These are phyloP conservation scores for Thymelicus sylvestris DNA, from an alignment of 2,888 invertebrate species.

Conservation along the genomic window DNA sequence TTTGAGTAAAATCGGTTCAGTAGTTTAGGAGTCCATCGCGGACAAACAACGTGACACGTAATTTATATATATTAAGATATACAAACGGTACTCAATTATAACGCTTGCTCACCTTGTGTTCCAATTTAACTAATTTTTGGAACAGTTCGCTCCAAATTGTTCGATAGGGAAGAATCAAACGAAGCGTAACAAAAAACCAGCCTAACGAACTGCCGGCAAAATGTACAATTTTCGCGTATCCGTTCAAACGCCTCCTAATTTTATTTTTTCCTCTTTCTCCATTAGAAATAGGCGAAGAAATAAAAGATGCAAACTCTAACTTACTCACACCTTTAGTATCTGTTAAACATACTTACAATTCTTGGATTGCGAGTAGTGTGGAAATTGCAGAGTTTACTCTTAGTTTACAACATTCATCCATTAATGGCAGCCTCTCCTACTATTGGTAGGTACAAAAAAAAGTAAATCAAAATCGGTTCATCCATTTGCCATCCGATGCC, in stretches of 20 bases:
- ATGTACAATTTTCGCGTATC: conserved; percentile 29
- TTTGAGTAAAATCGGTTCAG: too few species aligned
- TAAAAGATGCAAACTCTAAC: not conserved
- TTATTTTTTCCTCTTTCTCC: not conserved
- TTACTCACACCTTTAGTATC: not conserved
- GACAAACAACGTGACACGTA: too few species aligned
- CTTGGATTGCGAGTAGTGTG: too few species aligned
- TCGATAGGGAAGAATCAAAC: conserved; percentile 34
- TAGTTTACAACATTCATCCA: too few species aligned
- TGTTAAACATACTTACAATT: too few species aligned
- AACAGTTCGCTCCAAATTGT: conserved; percentile 28
- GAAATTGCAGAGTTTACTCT: too few species aligned
- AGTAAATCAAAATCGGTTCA: too few species aligned
- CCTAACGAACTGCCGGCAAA: conserved; percentile 34
- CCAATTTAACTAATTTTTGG: conserved; percentile 32
- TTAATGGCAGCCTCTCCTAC: too few species aligned
- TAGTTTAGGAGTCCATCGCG: too few species aligned
- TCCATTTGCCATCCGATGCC: too few species aligned
- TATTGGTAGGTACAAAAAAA: too few species aligned
- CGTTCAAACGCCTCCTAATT: conserved; percentile 22
- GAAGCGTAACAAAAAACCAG: conserved; percentile 34
- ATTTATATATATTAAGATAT: too few species aligned
- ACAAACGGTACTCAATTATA: not conserved
- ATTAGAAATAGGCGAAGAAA: not conserved
- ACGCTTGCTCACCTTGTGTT: conserved; percentile 19